Evolutionary conservation across 2,113 vertebrate species (phyloP), one percentile per base, ranked within the genome.

Genomic region (Caranx ignobilis): DNA sequence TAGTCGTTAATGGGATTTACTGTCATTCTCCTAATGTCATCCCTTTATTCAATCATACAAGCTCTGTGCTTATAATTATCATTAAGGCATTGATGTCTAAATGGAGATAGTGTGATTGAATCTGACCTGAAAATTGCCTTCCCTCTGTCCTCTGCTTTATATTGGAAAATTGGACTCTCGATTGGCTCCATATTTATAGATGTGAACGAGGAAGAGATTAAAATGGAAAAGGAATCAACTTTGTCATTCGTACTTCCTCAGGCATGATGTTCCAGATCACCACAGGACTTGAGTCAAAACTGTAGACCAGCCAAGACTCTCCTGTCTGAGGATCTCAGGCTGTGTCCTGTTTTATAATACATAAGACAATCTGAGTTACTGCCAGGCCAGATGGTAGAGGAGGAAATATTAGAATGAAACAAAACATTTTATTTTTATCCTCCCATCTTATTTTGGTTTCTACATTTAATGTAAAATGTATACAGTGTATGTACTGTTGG

Each of bases 321-420:
- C 60, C 66, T 69, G 72, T 76, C 79, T 79, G 66, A 86, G 61
- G 66, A 88, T 63, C 60, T 79, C 69, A 48, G 71, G 60, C 70
- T 77, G 67, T 73, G 34, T 70, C 77, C 55, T 45, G 67, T 71
- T 81, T 85, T 74, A 81, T 81, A 78, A 87, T 78, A 81, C 70
- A 81, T 83, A 52, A 85, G 71, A 76, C 77, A 66, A 31, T 75
- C 31, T 56, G 75, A 87, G 64, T 32, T 56, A 45, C 50, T 4
- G 50, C 83, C 81, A 88, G 68, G 60, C 37, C 73, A 83, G 66
- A 85, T 75, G 77, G 72, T 34, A 39, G 61, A 62, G 56, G 62
- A 66, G 55, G 64, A 57, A 75, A 70, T 59, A 48, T 52, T 16
- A 35, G 4, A 10, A 37, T 55, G 26, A 60, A 45, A 43, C 21